Conservation (phyloP, 2,797 vertebrate genomes). For the Vespertilio murinus region DNA sequence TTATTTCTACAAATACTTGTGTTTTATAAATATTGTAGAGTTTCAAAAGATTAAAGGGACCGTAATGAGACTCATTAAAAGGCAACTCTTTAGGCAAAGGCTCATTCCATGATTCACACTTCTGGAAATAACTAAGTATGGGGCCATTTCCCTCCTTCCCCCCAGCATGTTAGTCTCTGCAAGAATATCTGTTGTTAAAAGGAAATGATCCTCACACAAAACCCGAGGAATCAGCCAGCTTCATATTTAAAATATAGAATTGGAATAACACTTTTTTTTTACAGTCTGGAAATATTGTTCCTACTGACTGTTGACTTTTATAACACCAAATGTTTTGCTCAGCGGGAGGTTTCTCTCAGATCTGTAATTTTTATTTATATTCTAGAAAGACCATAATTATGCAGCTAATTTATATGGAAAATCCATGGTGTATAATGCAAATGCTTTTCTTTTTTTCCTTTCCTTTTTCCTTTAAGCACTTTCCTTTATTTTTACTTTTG, state of each 20-base stretch:
- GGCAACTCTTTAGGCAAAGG: background rate
- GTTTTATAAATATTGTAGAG: conserved; percentile 32
- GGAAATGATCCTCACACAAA: background rate
- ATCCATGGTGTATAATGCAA: background rate
- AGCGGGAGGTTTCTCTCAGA: background rate
- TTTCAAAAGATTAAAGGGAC: background rate
- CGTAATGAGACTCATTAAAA: conserved; percentile 10
- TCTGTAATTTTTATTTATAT: conserved; percentile 18
- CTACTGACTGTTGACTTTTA: background rate
- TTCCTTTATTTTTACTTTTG: background rate
- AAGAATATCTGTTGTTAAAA: conserved; percentile 23
- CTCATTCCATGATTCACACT: conserved; percentile 14
- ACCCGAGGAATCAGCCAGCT: background rate
- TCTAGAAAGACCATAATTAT: background rate
- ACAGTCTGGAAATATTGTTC: background rate
- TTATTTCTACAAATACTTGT: conserved; percentile 29
- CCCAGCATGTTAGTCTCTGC: background rate
- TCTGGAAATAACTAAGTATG: conserved; percentile 1
- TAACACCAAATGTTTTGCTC: background rate
- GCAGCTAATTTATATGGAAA: background rate
- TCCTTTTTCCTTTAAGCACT: background rate
- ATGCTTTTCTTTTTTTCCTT: background rate
- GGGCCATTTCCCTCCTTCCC: background rate
- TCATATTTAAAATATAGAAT: background rate
- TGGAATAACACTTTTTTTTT: background rate